These are phyloP conservation scores for Tauraco hartlaubi DNA, from an alignment of 2,797 vertebrate species.

Conservation along the genomic window DNA sequence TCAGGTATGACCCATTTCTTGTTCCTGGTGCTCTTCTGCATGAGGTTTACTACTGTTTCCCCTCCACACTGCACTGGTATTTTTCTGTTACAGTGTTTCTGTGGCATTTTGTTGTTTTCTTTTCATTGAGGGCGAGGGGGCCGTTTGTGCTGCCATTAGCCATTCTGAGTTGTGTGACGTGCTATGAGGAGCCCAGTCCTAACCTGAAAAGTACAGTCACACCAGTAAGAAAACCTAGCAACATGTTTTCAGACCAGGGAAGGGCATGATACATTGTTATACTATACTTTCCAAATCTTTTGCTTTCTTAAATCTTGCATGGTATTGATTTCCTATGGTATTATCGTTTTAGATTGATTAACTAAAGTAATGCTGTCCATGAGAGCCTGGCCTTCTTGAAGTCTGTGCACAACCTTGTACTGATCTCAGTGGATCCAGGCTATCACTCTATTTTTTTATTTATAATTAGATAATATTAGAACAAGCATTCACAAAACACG, in stretches of 20 bases:
- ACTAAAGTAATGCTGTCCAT: not conserved
- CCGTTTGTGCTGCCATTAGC: not conserved
- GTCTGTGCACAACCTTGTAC: not conserved
- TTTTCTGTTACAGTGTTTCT: not conserved
- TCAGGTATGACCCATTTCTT: not conserved
- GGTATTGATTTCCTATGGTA: not conserved
- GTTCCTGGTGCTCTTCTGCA: not conserved
- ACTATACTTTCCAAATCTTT: not conserved
- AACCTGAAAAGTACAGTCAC: not conserved
- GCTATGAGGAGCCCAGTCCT: not conserved
- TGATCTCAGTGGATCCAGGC: not conserved
- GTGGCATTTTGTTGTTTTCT: not conserved
- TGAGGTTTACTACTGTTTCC: not conserved
- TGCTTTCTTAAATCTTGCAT: not conserved
- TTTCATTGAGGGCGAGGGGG: not conserved
- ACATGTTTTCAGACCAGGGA: not conserved
- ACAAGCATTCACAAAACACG: rapidly evolving
- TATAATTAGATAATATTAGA: not conserved
- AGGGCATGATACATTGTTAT: not conserved
- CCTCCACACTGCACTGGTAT: rapidly evolving
- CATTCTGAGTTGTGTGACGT: not conserved
- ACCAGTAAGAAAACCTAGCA: not conserved
- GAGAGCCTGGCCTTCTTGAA: not conserved
- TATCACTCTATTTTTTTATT: not conserved
- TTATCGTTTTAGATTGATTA: not conserved